Conservation (phyloP, 2,888 invertebrate genomes). For the Leucoptera coffeella region DNA sequence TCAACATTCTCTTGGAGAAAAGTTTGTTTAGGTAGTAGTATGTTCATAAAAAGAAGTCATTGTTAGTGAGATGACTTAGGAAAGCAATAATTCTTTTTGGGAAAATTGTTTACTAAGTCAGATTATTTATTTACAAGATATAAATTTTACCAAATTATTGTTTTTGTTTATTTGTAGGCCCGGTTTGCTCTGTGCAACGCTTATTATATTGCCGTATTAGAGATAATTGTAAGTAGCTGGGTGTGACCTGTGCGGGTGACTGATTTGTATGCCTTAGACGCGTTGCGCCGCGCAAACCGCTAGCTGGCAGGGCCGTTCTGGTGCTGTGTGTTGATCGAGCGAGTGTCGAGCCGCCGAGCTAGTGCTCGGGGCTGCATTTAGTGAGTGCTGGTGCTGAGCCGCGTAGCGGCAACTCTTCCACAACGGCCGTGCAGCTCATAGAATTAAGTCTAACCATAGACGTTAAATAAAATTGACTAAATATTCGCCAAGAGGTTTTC, state of each 20-base stretch:
- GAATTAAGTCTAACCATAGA: conserved; percentile 53
- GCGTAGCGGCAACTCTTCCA: conserved; percentile 46
- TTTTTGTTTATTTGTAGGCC: conserved; percentile 31
- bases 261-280: not conserved
- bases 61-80: conserved; percentile 43
- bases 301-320: too few species aligned
- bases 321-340: not conserved
- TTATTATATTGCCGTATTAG: not conserved
- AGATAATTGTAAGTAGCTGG: conserved; percentile 6
- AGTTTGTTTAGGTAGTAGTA: too few species aligned
- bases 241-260: not conserved
- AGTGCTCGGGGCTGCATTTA: conserved; percentile 47
- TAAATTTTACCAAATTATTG: conserved; percentile 48
- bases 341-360: conserved; percentile 6
- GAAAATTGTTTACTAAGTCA: conserved; percentile 38
- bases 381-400: conserved; percentile 50
- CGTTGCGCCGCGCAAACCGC: too few species aligned
- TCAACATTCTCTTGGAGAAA: too few species aligned
- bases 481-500: conserved; percentile 34
- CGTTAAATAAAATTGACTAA: conserved; percentile 37
- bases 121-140: too few species aligned
- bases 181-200: conserved; percentile 41
- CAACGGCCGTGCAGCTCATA: conserved; percentile 52
- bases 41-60: too few species aligned
- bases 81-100: conserved; percentile 28